Conservation (phyloP, 2,113 vertebrate genomes). For the Podocnemis expansa region DNA sequence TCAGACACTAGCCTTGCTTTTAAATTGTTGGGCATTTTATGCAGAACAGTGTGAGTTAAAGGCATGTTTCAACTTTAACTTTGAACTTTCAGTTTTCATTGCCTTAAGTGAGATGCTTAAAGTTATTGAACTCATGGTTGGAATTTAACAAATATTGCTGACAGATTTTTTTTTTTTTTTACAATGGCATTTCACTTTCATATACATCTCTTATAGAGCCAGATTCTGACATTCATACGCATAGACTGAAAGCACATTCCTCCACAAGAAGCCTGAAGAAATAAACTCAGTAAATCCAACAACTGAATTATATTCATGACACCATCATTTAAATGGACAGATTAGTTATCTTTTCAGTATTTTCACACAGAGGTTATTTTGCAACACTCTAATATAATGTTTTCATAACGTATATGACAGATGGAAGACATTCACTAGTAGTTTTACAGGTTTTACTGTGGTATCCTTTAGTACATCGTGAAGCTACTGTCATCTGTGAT, state of each 20-base stretch:
- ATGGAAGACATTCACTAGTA: background rate
- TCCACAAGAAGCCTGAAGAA: background rate
- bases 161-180: fast-evolving
- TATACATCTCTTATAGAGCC: background rate
- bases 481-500: background rate
- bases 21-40: background rate
- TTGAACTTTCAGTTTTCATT: background rate
- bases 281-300: background rate
- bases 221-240: background rate
- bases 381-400: background rate
- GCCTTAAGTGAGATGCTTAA: background rate
- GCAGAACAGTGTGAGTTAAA: background rate
- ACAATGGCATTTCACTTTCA: background rate
- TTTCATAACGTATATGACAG: background rate
- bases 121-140: background rate
- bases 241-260: background rate
- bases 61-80: background rate
- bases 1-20: background rate
- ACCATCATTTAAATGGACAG: background rate
- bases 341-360: background rate
- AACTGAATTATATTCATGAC: background rate
- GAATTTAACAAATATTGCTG: background rate
- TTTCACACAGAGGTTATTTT: background rate
- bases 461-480: background rate
- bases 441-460: background rate